Conservation (phyloP, 2,113 vertebrate species). For the Hystrix cristata region DNA sequence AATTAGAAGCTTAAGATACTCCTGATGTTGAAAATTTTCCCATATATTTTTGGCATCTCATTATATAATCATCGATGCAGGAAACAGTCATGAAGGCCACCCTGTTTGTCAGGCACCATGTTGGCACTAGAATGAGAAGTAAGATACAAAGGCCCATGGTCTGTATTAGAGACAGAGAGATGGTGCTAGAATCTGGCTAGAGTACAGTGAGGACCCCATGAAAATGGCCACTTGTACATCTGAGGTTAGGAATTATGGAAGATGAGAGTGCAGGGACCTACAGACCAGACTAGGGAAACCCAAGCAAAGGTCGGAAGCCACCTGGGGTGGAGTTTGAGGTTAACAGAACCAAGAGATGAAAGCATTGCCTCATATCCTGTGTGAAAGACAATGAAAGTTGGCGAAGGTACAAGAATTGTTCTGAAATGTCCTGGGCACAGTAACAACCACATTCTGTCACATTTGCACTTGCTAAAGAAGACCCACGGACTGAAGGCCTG, state of each 20-base stretch:
- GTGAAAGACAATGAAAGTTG: background rate
- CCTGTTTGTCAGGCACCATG: background rate
- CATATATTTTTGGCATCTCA: background rate
- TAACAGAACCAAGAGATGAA: background rate
- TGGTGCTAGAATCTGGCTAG: background rate
- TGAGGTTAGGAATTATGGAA: background rate
- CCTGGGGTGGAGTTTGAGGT: background rate
- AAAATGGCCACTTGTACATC: background rate
- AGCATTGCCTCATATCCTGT: background rate
- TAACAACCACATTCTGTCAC: background rate
- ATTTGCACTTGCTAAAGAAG: background rate
- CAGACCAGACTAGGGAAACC: background rate
- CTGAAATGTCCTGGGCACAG: background rate
- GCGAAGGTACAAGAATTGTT: background rate
- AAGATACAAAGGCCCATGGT: background rate
- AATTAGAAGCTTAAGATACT: slow-evolving; percentile 17
- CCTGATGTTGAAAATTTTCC: background rate
- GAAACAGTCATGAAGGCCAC: background rate
- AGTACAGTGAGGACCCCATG: background rate
- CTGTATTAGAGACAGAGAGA: background rate
- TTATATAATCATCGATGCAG: background rate
- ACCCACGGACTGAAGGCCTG: background rate
- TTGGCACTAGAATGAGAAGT: background rate
- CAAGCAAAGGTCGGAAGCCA: background rate
- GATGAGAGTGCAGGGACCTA: background rate